Evolutionary conservation across 2,888 invertebrate genomes (phyloP), one percentile per base, ranked within the genome.

Genomic region (Pollenia angustigena): DNA sequence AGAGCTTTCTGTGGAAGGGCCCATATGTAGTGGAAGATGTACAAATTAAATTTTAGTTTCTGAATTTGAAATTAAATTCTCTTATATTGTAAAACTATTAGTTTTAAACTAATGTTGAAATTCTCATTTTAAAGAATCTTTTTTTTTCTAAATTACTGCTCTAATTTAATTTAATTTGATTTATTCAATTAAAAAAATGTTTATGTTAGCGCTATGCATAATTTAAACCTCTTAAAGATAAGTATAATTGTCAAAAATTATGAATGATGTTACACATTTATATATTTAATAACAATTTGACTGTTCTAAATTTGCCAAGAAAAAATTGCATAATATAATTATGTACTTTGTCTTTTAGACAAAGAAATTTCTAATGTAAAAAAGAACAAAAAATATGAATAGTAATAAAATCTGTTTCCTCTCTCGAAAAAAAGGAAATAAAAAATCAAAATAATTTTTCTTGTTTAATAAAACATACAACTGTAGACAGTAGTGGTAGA

Each of bases 401-500:
- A 32, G 66, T 72, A 66, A 60, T 8, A 66, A 79, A 74, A 78
- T 78, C 52, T 71, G 68, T n/a, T 64, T 32, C 52, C 8, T 69
- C 52, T 78, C 8, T 48, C 11, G 32, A 32, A 32, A 58, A 18
- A 18, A 18, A 83, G 23, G 46, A 62, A 50, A 23, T 40, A 18
- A 32, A 68, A 18, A 48, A 40, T 10, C 8, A 60, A 60, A 12
- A 44, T 10, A n/a, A 18, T 56, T 58, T 50, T 69, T 64, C 58
- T 56, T 72, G 12, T 6, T 68, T 52, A 79, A 60, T 74, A 84
- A 79, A 74, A 72, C 52, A 72, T 60, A 79, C 58, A 84, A 68
- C 72, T 72, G 64, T 56, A 84, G 66, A 68, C 64, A 60, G 50
- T 32, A 42, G 74, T 52, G 52, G 66, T 74, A 82, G 85, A 82